Evolutionary conservation across 1,140 invertebrate species (phyloP).

Genomic region (Drosophila tropicalis): DNA sequence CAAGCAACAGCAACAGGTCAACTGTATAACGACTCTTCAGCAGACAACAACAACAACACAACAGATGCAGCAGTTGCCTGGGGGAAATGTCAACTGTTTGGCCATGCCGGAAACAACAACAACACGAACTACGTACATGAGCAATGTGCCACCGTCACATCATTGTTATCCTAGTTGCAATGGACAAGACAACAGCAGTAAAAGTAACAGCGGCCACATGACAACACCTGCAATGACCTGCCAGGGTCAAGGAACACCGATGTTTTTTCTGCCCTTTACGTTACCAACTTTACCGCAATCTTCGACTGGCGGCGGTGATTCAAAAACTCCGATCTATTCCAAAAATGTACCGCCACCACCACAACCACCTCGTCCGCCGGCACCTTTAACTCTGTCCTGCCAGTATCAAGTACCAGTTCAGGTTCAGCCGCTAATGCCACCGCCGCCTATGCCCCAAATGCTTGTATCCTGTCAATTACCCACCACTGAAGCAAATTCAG

Average conservation of each 20-base stretch:
- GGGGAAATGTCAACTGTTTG: constrained; percentile 30
- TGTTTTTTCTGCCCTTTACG: constrained; percentile 66
- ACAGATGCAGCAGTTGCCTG: constrained; percentile 47
- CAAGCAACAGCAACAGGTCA: constrained; percentile 46
- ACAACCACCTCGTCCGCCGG: constrained; percentile 29
- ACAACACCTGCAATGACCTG: not conserved
- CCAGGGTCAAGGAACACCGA: constrained; percentile 34
- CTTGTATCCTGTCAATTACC: constrained; percentile 20
- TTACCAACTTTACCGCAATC: constrained; percentile 39
- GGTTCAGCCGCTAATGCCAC: constrained; percentile 6
- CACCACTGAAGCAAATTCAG: constrained; percentile 1
- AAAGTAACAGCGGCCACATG: constrained; percentile 17
- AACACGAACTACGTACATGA: constrained; percentile 31
- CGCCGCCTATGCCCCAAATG: constrained; percentile 11
- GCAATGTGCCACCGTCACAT: constrained; percentile 30
- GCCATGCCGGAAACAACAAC: constrained; percentile 28
- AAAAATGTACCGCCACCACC: constrained; percentile 51
- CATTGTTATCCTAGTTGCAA: constrained; percentile 40
- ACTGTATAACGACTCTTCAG: constrained; percentile 63
- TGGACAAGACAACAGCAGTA: constrained; percentile 12
- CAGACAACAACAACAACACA: constrained; percentile 63
- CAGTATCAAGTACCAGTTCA: constrained; percentile 4
- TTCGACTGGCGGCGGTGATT: constrained; percentile 17
- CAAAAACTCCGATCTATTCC: constrained; percentile 22
- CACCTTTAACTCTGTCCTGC: constrained; percentile 28